Base-by-base conservation (phyloP, 1,140 invertebrate genomes). In the Meteorus sp. region DNA sequence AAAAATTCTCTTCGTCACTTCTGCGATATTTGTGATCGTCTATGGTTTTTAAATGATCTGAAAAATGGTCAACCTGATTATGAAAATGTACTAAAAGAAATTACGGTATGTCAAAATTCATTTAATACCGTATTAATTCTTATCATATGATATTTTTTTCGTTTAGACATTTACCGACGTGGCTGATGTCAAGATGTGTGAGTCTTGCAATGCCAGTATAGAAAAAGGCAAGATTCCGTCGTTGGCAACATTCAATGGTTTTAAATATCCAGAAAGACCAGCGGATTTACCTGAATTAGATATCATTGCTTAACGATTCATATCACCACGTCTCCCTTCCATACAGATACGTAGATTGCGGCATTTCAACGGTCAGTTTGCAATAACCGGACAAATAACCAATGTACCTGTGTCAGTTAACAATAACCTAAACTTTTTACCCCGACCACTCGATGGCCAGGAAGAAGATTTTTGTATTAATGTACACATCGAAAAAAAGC, bases 251-350 rank as follows among this genome's bases (percentile, higher is more conserved):
- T 41, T 7, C 13, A 55, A 55, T 29, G 53, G 53, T 19, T 55
- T 55, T 20, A 44, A 25, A 43, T 55, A 55, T 55, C 53, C 53
- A 19, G 20, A 55, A 23, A 44, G 4, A 25, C 33, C 53, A 55
- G 25, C 53, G 4, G 11, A 55, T 43, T 43, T 43, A 17, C 53
- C 37, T 11, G 17, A 41, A 29, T 29, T 55, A 22, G 27, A 44
- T n/a, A n/a, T 44, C 11, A 20, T 56, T 19, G 19, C 39, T n/a
- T 15, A 45, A 17, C 25, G 41, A 56, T 13, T 56, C 11, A 56
- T 56, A 17, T 44, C 54, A 19, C 41, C 43, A 11, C 11, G 25
- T 1, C 13, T 56, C 7, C 54, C 54, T 7, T 56, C 45, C 17
- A 45, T 56, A 25, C 39, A 44, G 15, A 56, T 56, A 29, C 1